Base-by-base conservation (phyloP, 2,888 invertebrate genomes). In the Orchesellides sinensis region DNA sequence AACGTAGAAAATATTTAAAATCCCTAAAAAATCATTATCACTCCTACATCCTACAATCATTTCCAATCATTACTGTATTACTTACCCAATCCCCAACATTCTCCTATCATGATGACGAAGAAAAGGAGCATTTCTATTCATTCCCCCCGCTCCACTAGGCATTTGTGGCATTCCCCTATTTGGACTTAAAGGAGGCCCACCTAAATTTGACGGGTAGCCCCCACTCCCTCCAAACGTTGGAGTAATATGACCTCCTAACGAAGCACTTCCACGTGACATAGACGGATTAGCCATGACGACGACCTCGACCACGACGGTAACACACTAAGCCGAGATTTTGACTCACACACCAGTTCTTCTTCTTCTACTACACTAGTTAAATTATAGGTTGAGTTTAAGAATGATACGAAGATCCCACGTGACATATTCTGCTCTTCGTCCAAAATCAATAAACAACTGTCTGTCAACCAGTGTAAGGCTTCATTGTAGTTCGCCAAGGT, bases 61-160 rank as follows among this genome's bases (percentile, higher is more conserved):
- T n/a, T n/a, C n/a, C n/a, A n/a, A n/a, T n/a, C n/a, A n/a, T n/a
- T n/a, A n/a, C n/a, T n/a, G n/a, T n/a, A n/a, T 32, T 40, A 56
- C 69, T 72, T 72, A 86, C 84, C 86, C 86, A 49, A 87, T 82
- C 52, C 86, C 86, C 75, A 87, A 83, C 80, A 87, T 87, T 21
- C 87, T 78, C 25, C 87, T 47, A 61, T 85, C 87, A 32, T 75
- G 82, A 49, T 69, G 75, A 17, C 75, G 1, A 10, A 77, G 25
- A 27, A 70, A 65, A 1, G 78, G 85, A 14, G 87, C 83, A 19
- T 84, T 83, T 56, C 84, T 75, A 29, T 80, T 83, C 75, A 82
- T 82, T 19, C 77, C 73, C 27, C 79, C 77, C 21, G 86, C 56
- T 52, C 75, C 82, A 61, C 65, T 75, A 17, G 79, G 84, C 70